These are phyloP conservation scores for Epiblema foenella DNA, from an alignment of 2,888 invertebrate species.

Conservation along the genomic window DNA sequence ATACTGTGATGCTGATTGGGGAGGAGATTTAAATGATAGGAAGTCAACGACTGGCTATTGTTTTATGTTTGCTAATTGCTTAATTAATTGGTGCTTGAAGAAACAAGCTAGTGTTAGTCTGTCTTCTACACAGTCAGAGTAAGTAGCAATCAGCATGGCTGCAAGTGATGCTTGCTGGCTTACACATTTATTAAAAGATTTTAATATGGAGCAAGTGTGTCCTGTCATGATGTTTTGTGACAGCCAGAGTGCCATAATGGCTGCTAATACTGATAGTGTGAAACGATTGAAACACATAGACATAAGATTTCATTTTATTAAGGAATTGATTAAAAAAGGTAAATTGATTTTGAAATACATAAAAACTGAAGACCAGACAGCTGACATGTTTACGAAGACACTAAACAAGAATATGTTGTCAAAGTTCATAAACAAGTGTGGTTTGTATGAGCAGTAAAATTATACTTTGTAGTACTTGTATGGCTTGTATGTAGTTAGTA, in stretches of 20 bases:
- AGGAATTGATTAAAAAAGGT: neutral
- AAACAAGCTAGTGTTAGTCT: neutral
- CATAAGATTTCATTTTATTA: constrained; percentile 1
- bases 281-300: neutral
- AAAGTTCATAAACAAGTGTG: neutral
- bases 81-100: neutral
- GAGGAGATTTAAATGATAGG: too few relatives aligned
- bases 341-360: neutral
- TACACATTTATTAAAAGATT: constrained; percentile 1
- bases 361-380: constrained; percentile 1
- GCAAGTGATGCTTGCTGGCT: constrained; percentile 18
- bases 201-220: neutral
- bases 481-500: neutral
- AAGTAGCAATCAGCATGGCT: neutral
- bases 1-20: too few relatives aligned
- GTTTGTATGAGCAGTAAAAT: neutral
- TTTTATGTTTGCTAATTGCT: too few relatives aligned
- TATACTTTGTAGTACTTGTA: neutral
- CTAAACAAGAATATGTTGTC: neutral
- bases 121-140: constrained; percentile 3
- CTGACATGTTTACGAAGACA: neutral
- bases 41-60: too few relatives aligned
- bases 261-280: neutral
- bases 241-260: constrained; percentile 12
- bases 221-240: neutral